A percentile compares a stretch with the other conserved stretches of the same genome.
These are phyloP conservation scores for Brienomyrus brachyistius DNA, from an alignment of 2,113 vertebrate species.

Conservation along the genomic window DNA sequence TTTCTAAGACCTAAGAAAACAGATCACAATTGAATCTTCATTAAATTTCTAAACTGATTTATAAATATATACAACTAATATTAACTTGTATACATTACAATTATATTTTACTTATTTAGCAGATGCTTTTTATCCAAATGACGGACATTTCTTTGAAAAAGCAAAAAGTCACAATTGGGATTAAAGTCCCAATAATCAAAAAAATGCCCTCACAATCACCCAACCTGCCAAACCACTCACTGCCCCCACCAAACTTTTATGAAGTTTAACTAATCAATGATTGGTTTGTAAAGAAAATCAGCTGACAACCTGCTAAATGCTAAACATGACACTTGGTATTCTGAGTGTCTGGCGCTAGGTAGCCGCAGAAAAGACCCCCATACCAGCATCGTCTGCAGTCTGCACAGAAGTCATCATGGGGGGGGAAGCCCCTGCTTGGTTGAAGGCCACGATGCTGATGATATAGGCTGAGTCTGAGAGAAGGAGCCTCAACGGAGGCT, in stretches of 20 bases:
- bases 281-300: background rate
- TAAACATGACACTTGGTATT: background rate
- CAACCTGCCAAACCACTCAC: background rate
- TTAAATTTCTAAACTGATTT: background rate
- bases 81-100: background rate
- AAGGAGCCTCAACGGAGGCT: constrained; percentile 36
- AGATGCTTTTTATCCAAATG: background rate
- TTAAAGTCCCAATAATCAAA: background rate
- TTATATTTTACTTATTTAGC: background rate
- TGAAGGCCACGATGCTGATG: constrained; percentile 44
- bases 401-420: constrained; percentile 12
- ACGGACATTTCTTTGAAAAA: background rate
- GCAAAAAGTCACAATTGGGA: background rate
- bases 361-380: background rate
- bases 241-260: background rate
- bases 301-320: background rate
- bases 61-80: background rate
- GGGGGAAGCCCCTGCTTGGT: constrained; percentile 49
- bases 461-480: constrained; percentile 53
- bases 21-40: background rate
- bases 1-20: background rate
- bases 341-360: background rate
- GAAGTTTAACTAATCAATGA: background rate
- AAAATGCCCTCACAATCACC: background rate
- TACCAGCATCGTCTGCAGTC: background rate